phyloP scores from a whole-genome alignment of 2,888 invertebrate genomes.

The Pollenia amentaria region DNA sequence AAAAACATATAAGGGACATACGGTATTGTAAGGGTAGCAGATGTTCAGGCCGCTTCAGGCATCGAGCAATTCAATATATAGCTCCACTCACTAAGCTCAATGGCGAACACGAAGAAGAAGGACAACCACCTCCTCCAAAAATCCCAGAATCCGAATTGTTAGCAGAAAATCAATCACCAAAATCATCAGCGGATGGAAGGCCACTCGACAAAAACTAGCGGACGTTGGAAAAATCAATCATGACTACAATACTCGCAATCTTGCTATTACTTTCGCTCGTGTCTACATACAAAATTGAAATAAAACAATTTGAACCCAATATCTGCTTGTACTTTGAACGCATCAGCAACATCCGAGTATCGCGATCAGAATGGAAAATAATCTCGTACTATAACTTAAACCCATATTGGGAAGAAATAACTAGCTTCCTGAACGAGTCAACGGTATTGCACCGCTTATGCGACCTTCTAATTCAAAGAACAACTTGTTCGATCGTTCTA shows the following conservation, averaged over 20 bases:
- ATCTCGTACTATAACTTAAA: slow-evolving; percentile 12
- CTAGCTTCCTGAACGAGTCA: background rate
- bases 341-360: background rate
- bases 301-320: background rate
- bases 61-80: background rate
- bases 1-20: no score
- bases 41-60: background rate
- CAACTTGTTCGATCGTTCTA: background rate
- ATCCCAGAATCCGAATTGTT: no score
- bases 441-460: background rate
- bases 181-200: background rate
- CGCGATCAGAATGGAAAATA: no score
- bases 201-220: background rate
- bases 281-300: background rate
- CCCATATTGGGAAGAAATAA: slow-evolving; percentile 16
- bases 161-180: no score
- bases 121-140: background rate
- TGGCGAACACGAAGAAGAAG: background rate
- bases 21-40: no score
- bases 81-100: background rate
- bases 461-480: no score
- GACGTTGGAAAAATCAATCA: background rate
- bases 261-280: slow-evolving; percentile 1
- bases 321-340: background rate
- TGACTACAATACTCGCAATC: background rate